Evolutionary conservation across 2,797 vertebrate species (phyloP), one percentile per base, ranked within the genome.

Genomic region (Babyrousa celebensis): DNA sequence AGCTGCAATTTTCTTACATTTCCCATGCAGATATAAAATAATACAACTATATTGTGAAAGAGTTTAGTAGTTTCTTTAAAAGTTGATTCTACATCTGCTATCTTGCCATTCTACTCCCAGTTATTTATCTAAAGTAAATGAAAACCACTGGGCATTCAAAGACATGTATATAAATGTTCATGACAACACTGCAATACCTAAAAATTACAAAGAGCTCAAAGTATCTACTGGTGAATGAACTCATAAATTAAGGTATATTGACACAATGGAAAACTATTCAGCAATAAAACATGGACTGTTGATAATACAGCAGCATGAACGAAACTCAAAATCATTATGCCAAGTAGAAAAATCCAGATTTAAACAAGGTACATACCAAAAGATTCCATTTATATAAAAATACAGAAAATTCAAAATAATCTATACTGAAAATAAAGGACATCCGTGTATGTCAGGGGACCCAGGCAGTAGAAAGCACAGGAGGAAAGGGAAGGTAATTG

Each of bases 401-500:
- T 27, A 0, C 32, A 48, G 52, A 32, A 43, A 54, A 75, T 63
- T 17, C 29, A 86, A 86, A 70, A 20, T 40, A 32, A 63, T 70
- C 1, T 23, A 23, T 23, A 48, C 14, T 72, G 25, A 58, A 58
- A 14, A n/a, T 17, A 52, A 52, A 48, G 17, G 23, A 2, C 18
- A 60, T 63, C 17, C 1, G 0, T 63, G n/a, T 11, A n/a, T 88
- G 11, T 63, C n/a, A 56, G 21, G 27, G n/a, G 32, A 88, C 12
- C 17, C 43, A 77, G n/a, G 1, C 0, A 63, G 4, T 2, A 7
- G 14, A 29, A 60, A 23, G 2, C 8, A n/a, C 6, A 56, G 12
- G 12, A 63, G 12, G 20, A n/a, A 21, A 48, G 20, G 52, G 2
- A 29, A 93, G 72, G 20, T 74, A 32, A 52, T 6, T 62, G 29